Evolutionary conservation across 1,140 invertebrate species (phyloP).

Genomic region (Drosophila bocqueti): DNA sequence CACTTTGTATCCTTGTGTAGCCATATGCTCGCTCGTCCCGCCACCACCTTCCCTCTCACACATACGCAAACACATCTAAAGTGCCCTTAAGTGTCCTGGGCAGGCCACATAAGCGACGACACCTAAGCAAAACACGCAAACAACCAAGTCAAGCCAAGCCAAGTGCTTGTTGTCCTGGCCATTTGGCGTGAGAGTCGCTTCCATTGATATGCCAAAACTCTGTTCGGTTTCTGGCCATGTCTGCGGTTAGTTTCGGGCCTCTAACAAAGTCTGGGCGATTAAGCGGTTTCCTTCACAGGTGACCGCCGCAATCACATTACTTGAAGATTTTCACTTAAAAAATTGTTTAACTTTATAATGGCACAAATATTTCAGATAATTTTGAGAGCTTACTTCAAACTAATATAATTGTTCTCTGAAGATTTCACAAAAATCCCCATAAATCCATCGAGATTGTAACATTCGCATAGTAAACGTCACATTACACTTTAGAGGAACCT

Average conservation of each 20-base stretch:
- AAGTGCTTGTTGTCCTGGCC: constrained; percentile 52
- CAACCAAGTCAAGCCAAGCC: constrained; percentile 57
- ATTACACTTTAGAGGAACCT: not conserved
- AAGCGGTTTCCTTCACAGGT: not conserved
- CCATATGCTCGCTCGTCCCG: constrained; percentile 31
- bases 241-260: constrained; percentile 30
- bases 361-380: not conserved
- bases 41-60: constrained; percentile 14
- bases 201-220: constrained; percentile 63
- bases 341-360: no score
- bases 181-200: constrained; percentile 66
- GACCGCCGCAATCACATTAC: not conserved
- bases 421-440: not conserved
- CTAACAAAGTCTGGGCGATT: constrained; percentile 10
- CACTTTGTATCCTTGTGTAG: constrained; percentile 58
- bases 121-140: constrained; percentile 80
- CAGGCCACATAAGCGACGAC: constrained; percentile 79
- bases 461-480: not conserved
- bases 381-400: not conserved
- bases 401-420: not conserved
- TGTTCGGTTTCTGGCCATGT: constrained; percentile 1
- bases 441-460: not conserved
- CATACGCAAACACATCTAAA: constrained; percentile 59
- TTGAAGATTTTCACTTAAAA: not conserved
- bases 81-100: constrained; percentile 78